Conservation (phyloP, 2,888 invertebrate genomes). For the Orthosia incerta region DNA sequence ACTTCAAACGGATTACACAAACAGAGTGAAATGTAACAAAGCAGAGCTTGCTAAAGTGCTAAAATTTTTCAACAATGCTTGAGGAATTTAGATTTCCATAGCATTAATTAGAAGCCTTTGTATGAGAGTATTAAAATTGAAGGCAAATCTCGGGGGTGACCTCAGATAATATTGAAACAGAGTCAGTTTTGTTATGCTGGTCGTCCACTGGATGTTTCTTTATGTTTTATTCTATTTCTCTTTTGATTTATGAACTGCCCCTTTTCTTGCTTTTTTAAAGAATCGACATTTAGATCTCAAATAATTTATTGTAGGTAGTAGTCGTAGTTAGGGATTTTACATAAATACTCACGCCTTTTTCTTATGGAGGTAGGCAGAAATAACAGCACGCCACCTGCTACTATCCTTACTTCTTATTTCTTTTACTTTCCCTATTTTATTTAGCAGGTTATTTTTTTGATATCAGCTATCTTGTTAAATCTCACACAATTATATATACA, state of each 20-base stretch:
- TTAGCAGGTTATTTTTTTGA: no score
- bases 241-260: background rate
- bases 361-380: no score
- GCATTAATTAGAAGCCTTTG: constrained; percentile 64
- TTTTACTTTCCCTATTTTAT: no score
- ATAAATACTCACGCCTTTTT: no score
- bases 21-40: constrained; percentile 56
- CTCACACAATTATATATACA: no score
- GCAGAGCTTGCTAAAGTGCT: constrained; percentile 43
- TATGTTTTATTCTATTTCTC: background rate
- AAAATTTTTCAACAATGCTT: constrained; percentile 47
- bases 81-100: constrained; percentile 57
- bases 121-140: constrained; percentile 22
- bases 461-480: no score
- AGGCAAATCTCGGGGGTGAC: constrained; percentile 24
- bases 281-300: background rate
- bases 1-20: constrained; percentile 54
- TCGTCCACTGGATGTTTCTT: constrained; percentile 3
- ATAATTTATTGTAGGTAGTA: background rate
- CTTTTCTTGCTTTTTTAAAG: background rate
- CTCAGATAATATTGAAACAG: constrained; percentile 40
- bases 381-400: no score
- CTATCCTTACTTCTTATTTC: no score
- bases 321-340: no score
- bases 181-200: constrained; percentile 9